Percentiles rank a stretch among this genome's conserved stretches.
phyloP scores from a whole-genome alignment of 2,113 vertebrate genomes.

The Hyperoodon ampullatus region DNA sequence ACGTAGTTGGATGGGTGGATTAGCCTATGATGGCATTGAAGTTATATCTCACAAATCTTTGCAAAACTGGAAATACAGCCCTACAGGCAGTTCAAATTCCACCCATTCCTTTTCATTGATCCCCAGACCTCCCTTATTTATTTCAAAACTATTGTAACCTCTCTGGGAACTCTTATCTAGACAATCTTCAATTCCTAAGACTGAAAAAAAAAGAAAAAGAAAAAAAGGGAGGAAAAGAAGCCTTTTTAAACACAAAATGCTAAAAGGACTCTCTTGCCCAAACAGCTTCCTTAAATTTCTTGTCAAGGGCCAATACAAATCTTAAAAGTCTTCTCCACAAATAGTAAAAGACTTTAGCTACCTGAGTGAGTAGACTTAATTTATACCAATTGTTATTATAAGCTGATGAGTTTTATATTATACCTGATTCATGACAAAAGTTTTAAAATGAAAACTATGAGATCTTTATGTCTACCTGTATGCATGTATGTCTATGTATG shows the following conservation, averaged over 20 bases:
- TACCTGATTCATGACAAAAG: background rate
- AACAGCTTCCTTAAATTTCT: background rate
- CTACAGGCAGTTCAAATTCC: background rate
- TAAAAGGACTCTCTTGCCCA: background rate
- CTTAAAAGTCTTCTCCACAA: background rate
- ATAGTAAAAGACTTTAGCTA: no score
- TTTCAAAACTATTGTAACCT: background rate
- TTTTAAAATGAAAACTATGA: background rate
- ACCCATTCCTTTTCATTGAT: background rate
- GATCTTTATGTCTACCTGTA: background rate
- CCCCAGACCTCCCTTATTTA: background rate
- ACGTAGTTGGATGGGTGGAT: background rate
- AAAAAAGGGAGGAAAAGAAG: background rate
- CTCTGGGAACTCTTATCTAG: background rate
- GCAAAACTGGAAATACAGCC: background rate
- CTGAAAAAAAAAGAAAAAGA: background rate
- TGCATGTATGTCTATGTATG: background rate
- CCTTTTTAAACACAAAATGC: background rate
- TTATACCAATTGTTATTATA: background rate
- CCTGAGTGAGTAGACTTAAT: background rate
- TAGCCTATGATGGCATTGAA: background rate
- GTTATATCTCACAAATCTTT: background rate
- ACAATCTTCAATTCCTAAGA: background rate
- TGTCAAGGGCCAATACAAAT: background rate
- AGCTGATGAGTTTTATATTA: background rate